phyloP scores from a whole-genome alignment of 2,113 vertebrate genomes.

The Proterorhinus semilunaris region DNA sequence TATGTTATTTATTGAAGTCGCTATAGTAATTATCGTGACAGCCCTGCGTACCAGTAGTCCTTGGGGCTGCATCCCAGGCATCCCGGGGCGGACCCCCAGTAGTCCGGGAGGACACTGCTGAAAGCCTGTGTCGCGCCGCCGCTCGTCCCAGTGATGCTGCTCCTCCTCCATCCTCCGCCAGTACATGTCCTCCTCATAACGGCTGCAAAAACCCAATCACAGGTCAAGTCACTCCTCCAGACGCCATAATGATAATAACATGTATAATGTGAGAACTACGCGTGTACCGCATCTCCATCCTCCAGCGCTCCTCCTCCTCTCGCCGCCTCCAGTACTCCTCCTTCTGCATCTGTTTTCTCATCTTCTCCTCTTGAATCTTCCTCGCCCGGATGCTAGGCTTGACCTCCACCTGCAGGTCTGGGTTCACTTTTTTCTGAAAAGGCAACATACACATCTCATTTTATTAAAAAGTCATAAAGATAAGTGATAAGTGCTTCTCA shows the following conservation, averaged over 20 bases:
- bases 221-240: background rate
- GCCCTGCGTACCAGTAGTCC: slow-evolving; percentile 84
- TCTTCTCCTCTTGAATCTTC: slow-evolving; percentile 98
- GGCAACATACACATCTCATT: background rate
- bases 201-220: slow-evolving; percentile 65
- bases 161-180: slow-evolving; percentile 98
- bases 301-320: slow-evolving; percentile 96
- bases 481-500: too few relatives aligned
- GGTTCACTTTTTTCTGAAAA: slow-evolving; percentile 96
- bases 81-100: slow-evolving; percentile 91
- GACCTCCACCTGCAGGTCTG: slow-evolving; percentile 97
- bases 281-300: slow-evolving; percentile 95
- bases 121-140: slow-evolving; percentile 90
- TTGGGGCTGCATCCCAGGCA: slow-evolving; percentile 89
- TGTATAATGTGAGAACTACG: background rate
- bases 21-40: too few relatives aligned
- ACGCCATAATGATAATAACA: background rate
- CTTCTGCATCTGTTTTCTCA: slow-evolving; percentile 99
- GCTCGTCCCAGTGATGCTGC: slow-evolving; percentile 96
- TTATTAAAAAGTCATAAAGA: too few relatives aligned
- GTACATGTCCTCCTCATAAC: slow-evolving; percentile 98
- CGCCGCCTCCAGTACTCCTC: slow-evolving; percentile 97
- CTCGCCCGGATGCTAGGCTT: slow-evolving; percentile 96
- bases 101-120: slow-evolving; percentile 90
- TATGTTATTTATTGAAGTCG: too few relatives aligned